Evolutionary conservation across 23 tunicate genomes (phyloP), one percentile per base, ranked within the genome.

Genomic region (Phallusia fumigata): DNA sequence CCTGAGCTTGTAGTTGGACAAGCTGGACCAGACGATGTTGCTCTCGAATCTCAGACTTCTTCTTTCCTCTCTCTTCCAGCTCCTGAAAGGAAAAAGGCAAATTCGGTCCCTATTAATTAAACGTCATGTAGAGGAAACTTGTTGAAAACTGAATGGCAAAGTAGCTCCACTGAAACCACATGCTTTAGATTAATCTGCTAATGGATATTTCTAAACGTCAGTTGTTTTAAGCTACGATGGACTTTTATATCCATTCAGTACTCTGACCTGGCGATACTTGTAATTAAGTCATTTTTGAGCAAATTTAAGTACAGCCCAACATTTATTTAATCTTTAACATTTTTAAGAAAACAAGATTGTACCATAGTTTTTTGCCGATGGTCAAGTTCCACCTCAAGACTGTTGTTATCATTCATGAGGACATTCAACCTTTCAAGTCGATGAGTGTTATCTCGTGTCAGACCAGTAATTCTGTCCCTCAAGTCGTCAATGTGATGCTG

Each of bases 1-100:
- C 95, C 76, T 95, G 95, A 2, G 95, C 86, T 77, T 95, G 99
- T 31, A 90, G 72, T 79, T 90, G 95, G 0, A 95, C 99, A 65
- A 90, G 89, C 73, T 95, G 95, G 52, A 90, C 86, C 36, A 95
- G 76, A 40, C 95, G 72, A 30, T 95, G 92, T 65, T 90, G 88
- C 58, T 95, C 99, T 34, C 88, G 40, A 31, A 85, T 77, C 65
- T 88, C 93, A 31, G 84, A 28, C 65, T 91, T 86, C 76, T 82
- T 75, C 50, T 73, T 85, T 19, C 65, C 81, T 74, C 26, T 50
- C 72, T 72, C 75, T 30, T 53, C 83, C 72, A 79, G 30, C 52
- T 80, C 76, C 82, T 80, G 10, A 40, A 40, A 40, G 47, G 10
- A 40, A 40, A 51, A 40, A 40, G 47, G 69, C 69, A 58, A 58